Base-by-base conservation (phyloP, 2,797 vertebrate species). In the Rhodeus uyekii region DNA sequence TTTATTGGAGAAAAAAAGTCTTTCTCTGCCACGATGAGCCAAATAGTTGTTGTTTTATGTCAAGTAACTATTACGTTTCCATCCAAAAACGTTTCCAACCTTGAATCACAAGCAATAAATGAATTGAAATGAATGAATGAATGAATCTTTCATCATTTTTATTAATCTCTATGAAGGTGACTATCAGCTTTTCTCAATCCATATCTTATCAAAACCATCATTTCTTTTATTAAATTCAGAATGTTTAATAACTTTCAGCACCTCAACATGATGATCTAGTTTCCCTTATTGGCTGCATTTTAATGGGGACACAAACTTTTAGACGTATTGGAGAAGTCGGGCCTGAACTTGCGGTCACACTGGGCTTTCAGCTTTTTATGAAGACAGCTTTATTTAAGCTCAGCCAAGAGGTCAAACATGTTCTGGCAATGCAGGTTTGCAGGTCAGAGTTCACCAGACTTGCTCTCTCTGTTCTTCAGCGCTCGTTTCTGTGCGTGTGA, bases 221-320 rank as follows among this genome's bases (percentile, higher is more conserved):
- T 48, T 71, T 73, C 19, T 14, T 72, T 72, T 12, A 73, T 73
- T 73, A 53, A 73, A 36, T 36, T 36, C 29, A 73, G 69, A 73
- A 73, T 53, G 7, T 73, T 73, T 53, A 73, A 73, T 73, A 73
- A 73, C 14, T 4, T 69, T 44, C 67, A 69, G 39, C 38, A 44
- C 44, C 69, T 50, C 69, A 69, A 19, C 27, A 53, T 7, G 12
- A 36, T 36, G 10, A 53, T 10, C 10, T 16, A 6, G 0, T 53
- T 53, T 36, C 29, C 7, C 14, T 36, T 36, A 34, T 34, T 14
- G 69, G 18, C 69, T 19, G 27, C 27, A 48, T 71, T 71, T 50
- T 50, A 9, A 50, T n/a, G 19, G 4, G 6, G 32, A 14, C 19
- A 4, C 46, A 53, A 10, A 71, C 16, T 19, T 69, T 29, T 9